A percentile compares a stretch with the other conserved stretches of the same genome.
Evolutionary conservation across 1,140 invertebrate species (phyloP).

Genomic region (Coboldia fuscipes): DNA sequence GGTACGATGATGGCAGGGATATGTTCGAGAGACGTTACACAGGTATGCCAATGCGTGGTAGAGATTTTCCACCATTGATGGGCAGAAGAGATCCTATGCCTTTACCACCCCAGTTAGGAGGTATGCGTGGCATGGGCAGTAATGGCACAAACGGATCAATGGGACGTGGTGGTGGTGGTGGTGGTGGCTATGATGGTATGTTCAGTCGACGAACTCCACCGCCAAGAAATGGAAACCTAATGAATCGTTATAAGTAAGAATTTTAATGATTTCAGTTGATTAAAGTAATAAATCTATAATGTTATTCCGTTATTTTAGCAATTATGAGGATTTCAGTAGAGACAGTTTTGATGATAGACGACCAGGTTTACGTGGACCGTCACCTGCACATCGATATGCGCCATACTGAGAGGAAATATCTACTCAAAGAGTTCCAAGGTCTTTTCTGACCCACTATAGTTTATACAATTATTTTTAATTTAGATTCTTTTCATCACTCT

Average conservation of each 20-base stretch:
- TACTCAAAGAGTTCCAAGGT: too few species aligned
- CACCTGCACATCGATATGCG: slow-evolving; percentile 56
- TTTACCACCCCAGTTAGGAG: slow-evolving; percentile 20
- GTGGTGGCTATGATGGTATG: slow-evolving; percentile 49
- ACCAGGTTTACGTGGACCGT: slow-evolving; percentile 48
- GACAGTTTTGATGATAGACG: slow-evolving; percentile 67
- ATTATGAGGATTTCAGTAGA: slow-evolving; percentile 67
- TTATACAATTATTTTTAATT: too few species aligned
- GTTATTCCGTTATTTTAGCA: slow-evolving; percentile 22
- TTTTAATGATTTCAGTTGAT: neutral
- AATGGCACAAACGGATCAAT: slow-evolving; percentile 27
- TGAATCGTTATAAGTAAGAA: slow-evolving; percentile 12
- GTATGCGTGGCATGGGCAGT: slow-evolving; percentile 27
- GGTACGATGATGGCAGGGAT: slow-evolving; percentile 53
- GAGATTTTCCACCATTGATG: slow-evolving; percentile 38
- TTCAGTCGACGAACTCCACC: slow-evolving; percentile 60
- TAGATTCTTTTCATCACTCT: too few species aligned
- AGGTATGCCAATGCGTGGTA: slow-evolving; percentile 32
- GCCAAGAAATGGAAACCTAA: slow-evolving; percentile 20
- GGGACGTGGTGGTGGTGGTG: slow-evolving; percentile 26
- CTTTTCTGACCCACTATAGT: too few species aligned
- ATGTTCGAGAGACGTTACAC: slow-evolving; percentile 58
- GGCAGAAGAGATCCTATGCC: slow-evolving; percentile 26
- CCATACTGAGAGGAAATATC: slow-evolving; percentile 38
- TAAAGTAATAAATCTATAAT: slow-evolving; percentile 2